Percentiles rank a stretch among this genome's conserved stretches.
Conservation (phyloP, 64 coral and sea anemone species). For the Pocillopora verrucosa region DNA sequence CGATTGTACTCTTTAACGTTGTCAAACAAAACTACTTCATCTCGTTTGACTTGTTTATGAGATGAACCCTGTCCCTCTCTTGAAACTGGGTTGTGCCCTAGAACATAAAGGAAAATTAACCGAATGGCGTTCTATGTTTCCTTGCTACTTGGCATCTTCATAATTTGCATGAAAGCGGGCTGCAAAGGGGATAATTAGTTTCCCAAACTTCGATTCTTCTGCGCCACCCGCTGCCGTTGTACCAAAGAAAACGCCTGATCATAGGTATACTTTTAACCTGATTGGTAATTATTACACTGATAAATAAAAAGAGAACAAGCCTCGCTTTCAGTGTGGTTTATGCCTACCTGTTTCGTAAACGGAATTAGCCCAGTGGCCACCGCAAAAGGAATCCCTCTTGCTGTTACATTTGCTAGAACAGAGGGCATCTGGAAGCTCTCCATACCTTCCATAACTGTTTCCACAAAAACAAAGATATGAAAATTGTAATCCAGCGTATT, state of each 20-base stretch:
- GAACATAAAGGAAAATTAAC: not conserved
- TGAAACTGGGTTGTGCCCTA: constrained; percentile 24
- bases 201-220: too few species aligned
- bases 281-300: too few species aligned
- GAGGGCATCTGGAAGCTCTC: constrained; percentile 70
- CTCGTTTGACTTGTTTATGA: constrained; percentile 49
- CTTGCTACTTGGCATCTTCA: too few species aligned
- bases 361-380: constrained; percentile 90
- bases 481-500: constrained; percentile 91
- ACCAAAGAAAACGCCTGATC: too few species aligned
- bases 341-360: constrained; percentile 82
- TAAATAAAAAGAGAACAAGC: too few species aligned
- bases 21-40: constrained; percentile 58
- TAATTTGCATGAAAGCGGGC: too few species aligned
- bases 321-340: too few species aligned
- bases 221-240: too few species aligned
- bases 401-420: constrained; percentile 78
- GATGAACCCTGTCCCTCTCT: not conserved
- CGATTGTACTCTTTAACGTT: constrained; percentile 45
- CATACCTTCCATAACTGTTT: constrained; percentile 80
- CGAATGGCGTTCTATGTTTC: too few species aligned
- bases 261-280: too few species aligned
- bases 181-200: too few species aligned
- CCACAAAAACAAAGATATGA: constrained; percentile 98
- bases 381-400: constrained; percentile 78